Evolutionary conservation across 2,797 vertebrate species (phyloP).

Genomic region (Spinus olivaceus): DNA sequence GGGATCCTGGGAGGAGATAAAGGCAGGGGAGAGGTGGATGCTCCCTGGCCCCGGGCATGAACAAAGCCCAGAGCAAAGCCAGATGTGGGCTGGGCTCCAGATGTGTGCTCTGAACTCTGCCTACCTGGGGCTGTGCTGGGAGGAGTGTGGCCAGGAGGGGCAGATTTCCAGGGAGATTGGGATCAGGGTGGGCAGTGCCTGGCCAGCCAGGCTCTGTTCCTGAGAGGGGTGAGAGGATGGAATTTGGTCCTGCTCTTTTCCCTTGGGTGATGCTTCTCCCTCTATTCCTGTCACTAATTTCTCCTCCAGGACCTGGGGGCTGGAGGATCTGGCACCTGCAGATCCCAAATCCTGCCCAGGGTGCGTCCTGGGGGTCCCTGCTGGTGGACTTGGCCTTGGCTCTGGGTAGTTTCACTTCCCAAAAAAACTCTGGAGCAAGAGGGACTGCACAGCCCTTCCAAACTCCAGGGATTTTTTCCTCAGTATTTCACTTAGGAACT

Average conservation of each 20-base stretch:
- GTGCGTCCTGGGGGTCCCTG: background rate
- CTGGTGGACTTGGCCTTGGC: background rate
- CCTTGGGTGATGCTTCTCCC: background rate
- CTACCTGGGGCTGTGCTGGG: slow-evolving; percentile 2
- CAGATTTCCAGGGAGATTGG: background rate
- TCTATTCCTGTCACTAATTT: background rate
- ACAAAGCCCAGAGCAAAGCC: background rate
- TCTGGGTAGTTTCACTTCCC: background rate
- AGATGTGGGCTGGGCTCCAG: slow-evolving; percentile 36
- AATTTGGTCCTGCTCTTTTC: background rate
- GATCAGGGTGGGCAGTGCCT: background rate
- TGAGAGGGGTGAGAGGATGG: accelerated
- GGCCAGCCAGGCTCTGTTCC: background rate
- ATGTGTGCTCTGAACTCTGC: background rate
- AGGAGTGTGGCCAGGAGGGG: background rate
- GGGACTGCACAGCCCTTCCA: background rate
- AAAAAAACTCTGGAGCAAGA: background rate
- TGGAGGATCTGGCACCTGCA: background rate
- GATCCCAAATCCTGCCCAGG: background rate
- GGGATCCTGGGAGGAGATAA: background rate
- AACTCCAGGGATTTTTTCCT: background rate
- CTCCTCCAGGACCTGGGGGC: background rate
- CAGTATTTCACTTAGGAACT: accelerated
- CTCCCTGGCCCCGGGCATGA: background rate
- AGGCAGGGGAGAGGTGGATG: background rate